Evolutionary conservation across 2,888 invertebrate genomes (phyloP).

Genomic region (Seira musarum): DNA sequence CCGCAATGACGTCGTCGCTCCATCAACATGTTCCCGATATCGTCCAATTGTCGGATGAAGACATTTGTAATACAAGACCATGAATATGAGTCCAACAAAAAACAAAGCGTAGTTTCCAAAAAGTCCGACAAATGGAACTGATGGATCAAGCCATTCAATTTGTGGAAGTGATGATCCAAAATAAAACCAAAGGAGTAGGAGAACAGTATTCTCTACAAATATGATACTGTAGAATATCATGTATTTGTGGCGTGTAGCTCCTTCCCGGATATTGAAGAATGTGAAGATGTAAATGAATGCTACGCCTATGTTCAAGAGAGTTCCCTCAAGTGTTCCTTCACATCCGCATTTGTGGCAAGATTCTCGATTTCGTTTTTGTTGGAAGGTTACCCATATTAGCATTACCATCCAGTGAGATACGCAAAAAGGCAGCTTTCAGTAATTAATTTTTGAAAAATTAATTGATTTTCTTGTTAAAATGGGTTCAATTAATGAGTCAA

Average conservation of each 20-base stretch:
- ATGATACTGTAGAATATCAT: constrained; percentile 73
- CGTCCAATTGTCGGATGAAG: constrained; percentile 66
- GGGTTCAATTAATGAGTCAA: too few relatives aligned
- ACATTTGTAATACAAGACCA: constrained; percentile 67
- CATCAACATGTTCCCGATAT: constrained; percentile 40
- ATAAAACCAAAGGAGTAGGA: constrained; percentile 73
- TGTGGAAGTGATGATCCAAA: constrained; percentile 62
- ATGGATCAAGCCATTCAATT: constrained; percentile 65
- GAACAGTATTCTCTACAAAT: constrained; percentile 73
- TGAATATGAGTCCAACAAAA: constrained; percentile 66
- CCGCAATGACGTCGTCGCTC: constrained; percentile 44
- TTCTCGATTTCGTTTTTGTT: constrained; percentile 82
- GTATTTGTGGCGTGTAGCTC: constrained; percentile 79
- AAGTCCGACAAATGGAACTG: constrained; percentile 64
- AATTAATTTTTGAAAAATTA: too few relatives aligned
- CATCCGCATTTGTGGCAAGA: constrained; percentile 76
- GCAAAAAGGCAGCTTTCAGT: constrained; percentile 77
- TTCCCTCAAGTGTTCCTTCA: too few relatives aligned
- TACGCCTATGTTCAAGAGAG: constrained; percentile 78
- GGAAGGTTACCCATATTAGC: constrained; percentile 81
- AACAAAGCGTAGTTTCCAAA: constrained; percentile 65
- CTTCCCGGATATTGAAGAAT: constrained; percentile 86
- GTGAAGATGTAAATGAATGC: constrained; percentile 91
- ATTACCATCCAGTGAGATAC: constrained; percentile 82
- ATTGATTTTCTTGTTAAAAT: too few relatives aligned